phyloP scores from a whole-genome alignment of 2,888 invertebrate species.

The Xestia rhomboidea region DNA sequence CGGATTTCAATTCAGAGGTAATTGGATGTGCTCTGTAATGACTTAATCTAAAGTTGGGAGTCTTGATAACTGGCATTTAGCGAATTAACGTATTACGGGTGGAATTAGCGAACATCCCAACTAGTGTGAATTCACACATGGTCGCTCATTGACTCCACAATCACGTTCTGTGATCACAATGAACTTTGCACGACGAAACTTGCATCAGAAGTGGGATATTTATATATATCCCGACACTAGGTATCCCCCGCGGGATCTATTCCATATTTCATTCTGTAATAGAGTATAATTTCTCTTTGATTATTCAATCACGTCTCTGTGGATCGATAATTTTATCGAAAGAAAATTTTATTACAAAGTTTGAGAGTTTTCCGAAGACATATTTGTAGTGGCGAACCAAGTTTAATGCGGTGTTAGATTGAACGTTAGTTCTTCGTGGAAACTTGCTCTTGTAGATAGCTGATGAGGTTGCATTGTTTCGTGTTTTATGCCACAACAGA shows the following conservation, averaged over 20 bases:
- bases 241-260: slow-evolving; percentile 20
- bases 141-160: slow-evolving; percentile 12
- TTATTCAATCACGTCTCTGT: slow-evolving; percentile 35
- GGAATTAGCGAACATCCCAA: slow-evolving; percentile 26
- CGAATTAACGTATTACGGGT: slow-evolving; percentile 46
- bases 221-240: slow-evolving; percentile 24
- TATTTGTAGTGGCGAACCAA: slow-evolving; percentile 37
- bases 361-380: slow-evolving; percentile 27
- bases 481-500: slow-evolving; percentile 70
- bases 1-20: slow-evolving; percentile 54
- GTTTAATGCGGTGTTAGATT: slow-evolving; percentile 36
- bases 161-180: slow-evolving; percentile 23
- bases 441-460: slow-evolving; percentile 41
- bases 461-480: slow-evolving; percentile 75
- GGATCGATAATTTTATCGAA: slow-evolving; percentile 51
- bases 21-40: slow-evolving; percentile 51
- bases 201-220: slow-evolving; percentile 40
- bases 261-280: slow-evolving; percentile 43
- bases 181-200: slow-evolving; percentile 9
- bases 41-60: slow-evolving; percentile 39
- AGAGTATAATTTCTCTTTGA: slow-evolving; percentile 48
- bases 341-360: slow-evolving; percentile 35
- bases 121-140: background rate
- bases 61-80: slow-evolving; percentile 43
- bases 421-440: slow-evolving; percentile 36